A percentile compares a stretch with the other conserved stretches of the same genome.
Evolutionary conservation across 2,113 vertebrate species (phyloP).

Genomic region (Epinephelus cyanopodus): DNA sequence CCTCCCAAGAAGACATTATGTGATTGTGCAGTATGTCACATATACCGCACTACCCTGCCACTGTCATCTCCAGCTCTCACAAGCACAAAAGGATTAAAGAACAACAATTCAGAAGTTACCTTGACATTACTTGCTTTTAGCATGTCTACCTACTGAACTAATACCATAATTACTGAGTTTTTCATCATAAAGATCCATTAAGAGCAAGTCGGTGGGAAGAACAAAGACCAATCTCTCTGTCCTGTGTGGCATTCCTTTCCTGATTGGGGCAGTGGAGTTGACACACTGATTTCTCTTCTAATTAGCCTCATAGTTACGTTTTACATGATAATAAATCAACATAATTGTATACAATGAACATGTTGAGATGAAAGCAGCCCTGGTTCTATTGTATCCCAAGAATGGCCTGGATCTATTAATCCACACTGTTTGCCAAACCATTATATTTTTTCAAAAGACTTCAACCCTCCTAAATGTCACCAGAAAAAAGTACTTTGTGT

Average conservation of each 20-base stretch:
- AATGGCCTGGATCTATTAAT: conserved; percentile 26
- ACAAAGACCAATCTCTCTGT: conserved; percentile 59
- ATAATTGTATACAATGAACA: conserved; percentile 42
- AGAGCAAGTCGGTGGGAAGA: conserved; percentile 43
- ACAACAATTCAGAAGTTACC: conserved; percentile 34
- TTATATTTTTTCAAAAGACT: conserved; percentile 37
- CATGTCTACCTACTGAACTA: conserved; percentile 11
- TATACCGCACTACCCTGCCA: not conserved
- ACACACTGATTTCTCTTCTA: conserved; percentile 25
- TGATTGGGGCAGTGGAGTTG: conserved; percentile 7
- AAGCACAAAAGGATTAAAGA: conserved; percentile 30
- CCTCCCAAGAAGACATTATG: not conserved
- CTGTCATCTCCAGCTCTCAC: conserved; percentile 5
- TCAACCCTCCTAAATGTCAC: conserved; percentile 33
- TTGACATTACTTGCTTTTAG: conserved; percentile 61
- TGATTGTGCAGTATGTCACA: not conserved
- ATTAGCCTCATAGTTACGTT: conserved; percentile 39
- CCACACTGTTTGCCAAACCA: conserved; percentile 24
- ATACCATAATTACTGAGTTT: conserved; percentile 57
- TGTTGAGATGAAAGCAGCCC: conserved; percentile 26
- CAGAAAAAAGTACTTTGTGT: conserved; percentile 7
- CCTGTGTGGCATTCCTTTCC: conserved; percentile 50
- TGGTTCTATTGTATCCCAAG: conserved; percentile 7
- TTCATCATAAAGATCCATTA: conserved; percentile 55
- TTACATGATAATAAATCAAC: conserved; percentile 47